Base-by-base conservation (phyloP, 2,797 vertebrate species). In the Danionella dracula region DNA sequence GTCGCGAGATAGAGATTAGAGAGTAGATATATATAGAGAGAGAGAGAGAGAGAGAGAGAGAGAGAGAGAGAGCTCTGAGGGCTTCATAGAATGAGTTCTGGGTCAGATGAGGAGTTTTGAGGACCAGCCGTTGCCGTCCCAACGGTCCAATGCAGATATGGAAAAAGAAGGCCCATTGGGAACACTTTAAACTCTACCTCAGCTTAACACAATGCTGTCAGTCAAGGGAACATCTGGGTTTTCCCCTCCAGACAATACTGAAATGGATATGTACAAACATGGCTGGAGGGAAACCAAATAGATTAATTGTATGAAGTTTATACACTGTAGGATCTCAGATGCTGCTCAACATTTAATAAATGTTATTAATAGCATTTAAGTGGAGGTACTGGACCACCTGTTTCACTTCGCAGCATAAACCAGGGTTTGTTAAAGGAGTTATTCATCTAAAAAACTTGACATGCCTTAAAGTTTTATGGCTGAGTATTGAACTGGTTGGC, bases 171-270 rank as follows among this genome's bases (percentile, higher is more conserved):
- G 65, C 65, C 68, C 44, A 45, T 27, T 27, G 23, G 62, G 42
- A 45, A 31, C 11, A 48, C 21, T 21, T 4, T 5, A 60, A 56
- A 29, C 75, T 48, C 23, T 58, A 71, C 51, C 68, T 66, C 63
- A 66, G 63, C 55, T 12, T 37, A 60, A 64, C 58, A 71, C 46
- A 71, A 68, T 45, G 51, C 60, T 61, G 68, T 69, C 59, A 68
- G 68, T 20, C 20, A n/a, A 62, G 60, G 34, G 60, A 73, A 76
- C 71, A 76, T 76, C 71, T 76, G 75, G 75, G 75, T 66, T 71
- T 76, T 71, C 49, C 65, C 71, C 75, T 67, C 68, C 70, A 50
- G 60, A 76, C 71, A 73, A 74, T 61, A 49, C 64, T 16, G 71
- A 73, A 68, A 69, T 62, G 65, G 61, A 71, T 71, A 71, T 50